phyloP scores from a whole-genome alignment of 2,888 invertebrate species.

The Rhabditophanes sp. region DNA sequence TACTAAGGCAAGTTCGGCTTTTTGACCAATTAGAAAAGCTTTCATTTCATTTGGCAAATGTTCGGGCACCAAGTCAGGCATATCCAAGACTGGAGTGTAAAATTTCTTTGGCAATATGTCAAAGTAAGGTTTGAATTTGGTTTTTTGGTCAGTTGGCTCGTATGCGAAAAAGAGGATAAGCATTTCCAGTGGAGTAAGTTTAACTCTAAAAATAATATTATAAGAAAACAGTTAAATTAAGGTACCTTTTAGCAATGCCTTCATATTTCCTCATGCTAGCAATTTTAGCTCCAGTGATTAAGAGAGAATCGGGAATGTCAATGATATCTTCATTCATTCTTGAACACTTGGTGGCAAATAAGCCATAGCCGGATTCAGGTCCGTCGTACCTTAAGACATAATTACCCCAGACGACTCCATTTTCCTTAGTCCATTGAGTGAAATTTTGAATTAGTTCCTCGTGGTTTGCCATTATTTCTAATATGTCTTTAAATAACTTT shows the following conservation, averaged over 20 bases:
- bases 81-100: slow-evolving; percentile 14
- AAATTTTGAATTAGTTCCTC: too few species aligned
- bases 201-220: not conserved
- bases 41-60: slow-evolving; percentile 12
- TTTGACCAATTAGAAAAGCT: too few species aligned
- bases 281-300: slow-evolving; percentile 14
- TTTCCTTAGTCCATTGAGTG: too few species aligned
- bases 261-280: slow-evolving; percentile 21
- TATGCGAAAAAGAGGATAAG: slow-evolving; percentile 27
- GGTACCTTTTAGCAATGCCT: slow-evolving; percentile 15
- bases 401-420: too few species aligned
- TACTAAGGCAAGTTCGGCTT: too few species aligned
- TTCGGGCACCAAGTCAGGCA: slow-evolving; percentile 7
- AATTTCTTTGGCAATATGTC: slow-evolving; percentile 23
- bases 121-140: slow-evolving; percentile 29
- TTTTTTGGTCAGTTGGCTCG: slow-evolving; percentile 13
- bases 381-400: slow-evolving; percentile 12
- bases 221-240: not conserved
- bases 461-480: too few species aligned
- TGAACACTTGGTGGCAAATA: slow-evolving; percentile 12
- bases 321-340: slow-evolving; percentile 10
- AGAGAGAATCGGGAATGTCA: slow-evolving; percentile 12
- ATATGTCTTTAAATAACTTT: too few species aligned
- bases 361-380: slow-evolving; percentile 10
- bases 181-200: slow-evolving; percentile 18